phyloP scores from a whole-genome alignment of 53 echinoderm and acorn worm species.

The Crossaster papposus region DNA sequence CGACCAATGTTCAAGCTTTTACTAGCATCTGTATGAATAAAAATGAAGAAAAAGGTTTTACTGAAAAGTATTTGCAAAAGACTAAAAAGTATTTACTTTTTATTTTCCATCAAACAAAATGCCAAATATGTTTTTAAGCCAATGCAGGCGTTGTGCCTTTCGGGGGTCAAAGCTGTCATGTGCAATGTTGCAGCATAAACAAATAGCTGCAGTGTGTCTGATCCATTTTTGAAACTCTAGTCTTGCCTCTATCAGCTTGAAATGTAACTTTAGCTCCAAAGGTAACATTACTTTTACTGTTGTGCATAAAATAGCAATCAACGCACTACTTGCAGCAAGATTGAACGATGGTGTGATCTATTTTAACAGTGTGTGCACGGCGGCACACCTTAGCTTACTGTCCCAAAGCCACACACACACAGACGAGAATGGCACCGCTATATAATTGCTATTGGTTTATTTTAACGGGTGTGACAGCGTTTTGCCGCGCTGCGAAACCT shows the following conservation, averaged over 20 bases:
- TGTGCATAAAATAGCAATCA: not conserved
- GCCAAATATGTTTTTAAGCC: no score
- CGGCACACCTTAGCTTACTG: not conserved
- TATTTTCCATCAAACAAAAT: no score
- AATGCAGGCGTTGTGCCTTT: no score
- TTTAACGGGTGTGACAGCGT: not conserved
- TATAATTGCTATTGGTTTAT: not conserved
- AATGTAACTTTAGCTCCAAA: not conserved
- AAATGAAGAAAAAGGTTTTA: no score
- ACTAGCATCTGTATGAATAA: no score
- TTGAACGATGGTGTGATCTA: not conserved
- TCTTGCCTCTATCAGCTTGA: not conserved
- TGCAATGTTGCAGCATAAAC: no score
- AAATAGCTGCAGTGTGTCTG: no score
- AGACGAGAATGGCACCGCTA: not conserved
- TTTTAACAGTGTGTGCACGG: not conserved
- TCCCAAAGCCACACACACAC: not conserved
- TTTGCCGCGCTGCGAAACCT: not conserved
- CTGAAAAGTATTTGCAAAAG: no score
- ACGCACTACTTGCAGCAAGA: not conserved
- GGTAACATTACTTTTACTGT: not conserved
- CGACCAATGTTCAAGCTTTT: no score
- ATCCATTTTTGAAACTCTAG: no score
- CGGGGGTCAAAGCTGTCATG: no score
- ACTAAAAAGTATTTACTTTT: no score